Conservation (phyloP, 2,888 invertebrate genomes). For the Perizoma flavofasciatum region DNA sequence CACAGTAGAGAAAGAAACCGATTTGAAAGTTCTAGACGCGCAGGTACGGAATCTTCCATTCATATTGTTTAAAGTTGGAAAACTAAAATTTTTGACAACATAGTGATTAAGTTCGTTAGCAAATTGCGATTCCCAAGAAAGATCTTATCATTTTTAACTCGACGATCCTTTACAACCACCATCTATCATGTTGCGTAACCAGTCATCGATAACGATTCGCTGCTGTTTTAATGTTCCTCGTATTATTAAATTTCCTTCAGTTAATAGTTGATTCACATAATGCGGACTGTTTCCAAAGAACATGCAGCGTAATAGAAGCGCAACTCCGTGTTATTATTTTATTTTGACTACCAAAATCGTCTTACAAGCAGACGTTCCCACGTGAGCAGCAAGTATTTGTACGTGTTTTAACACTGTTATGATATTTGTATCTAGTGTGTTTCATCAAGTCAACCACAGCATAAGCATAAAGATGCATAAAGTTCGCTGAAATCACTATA, state of each 20-base stretch:
- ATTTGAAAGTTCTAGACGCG: no score
- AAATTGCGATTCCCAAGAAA: conserved; percentile 12
- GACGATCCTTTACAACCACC: conserved; percentile 17
- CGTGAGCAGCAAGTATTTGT: neutral
- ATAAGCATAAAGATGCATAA: no score
- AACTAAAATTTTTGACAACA: no score
- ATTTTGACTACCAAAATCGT: neutral
- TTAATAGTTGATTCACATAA: conserved; percentile 38
- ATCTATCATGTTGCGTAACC: conserved; percentile 51
- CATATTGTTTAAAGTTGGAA: neutral
- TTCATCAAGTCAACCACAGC: no score
- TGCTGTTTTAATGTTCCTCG: conserved; percentile 34
- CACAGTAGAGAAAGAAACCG: neutral
- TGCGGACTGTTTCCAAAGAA: conserved; percentile 1
- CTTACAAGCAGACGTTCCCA: no score
- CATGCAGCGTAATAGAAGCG: neutral
- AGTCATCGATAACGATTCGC: conserved; percentile 41
- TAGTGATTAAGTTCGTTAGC: no score
- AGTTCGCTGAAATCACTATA: no score
- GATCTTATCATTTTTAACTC: conserved; percentile 11
- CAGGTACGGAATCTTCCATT: no score
- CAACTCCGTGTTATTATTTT: neutral
- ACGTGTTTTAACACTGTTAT: neutral
- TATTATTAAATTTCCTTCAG: conserved; percentile 42
- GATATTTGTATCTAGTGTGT: no score